Percentiles rank a stretch among this genome's conserved stretches.
Evolutionary conservation across 2,113 vertebrate genomes (phyloP).

Genomic region (Corydoras maculifer): DNA sequence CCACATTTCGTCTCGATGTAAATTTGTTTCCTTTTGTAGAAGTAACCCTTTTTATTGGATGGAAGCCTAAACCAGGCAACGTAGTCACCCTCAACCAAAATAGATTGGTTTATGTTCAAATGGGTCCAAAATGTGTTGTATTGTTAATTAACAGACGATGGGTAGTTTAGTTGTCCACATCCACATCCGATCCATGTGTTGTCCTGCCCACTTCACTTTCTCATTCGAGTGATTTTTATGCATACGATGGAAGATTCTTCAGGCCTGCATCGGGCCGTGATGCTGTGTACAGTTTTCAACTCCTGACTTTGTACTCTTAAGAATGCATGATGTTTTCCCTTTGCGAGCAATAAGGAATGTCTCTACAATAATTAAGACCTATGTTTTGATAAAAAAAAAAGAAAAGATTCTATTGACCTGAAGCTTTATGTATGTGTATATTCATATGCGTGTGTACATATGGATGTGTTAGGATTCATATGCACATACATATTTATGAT

Average conservation of each 20-base stretch:
- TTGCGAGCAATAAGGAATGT: conserved; percentile 64
- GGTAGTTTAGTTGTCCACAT: neutral
- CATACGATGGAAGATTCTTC: conserved; percentile 26
- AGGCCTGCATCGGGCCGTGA: conserved; percentile 32
- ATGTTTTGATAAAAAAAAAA: conserved; percentile 51
- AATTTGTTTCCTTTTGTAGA: no score
- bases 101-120: no score
- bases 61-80: no score
- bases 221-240: conserved; percentile 24
- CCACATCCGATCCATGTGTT: conserved; percentile 2
- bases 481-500: conserved; percentile 61
- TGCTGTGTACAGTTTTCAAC: conserved; percentile 64
- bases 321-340: conserved; percentile 65
- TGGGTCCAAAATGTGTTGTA: no score
- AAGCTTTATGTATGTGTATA: conserved; percentile 58
- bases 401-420: conserved; percentile 44
- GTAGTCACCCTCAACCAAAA: no score
- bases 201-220: conserved; percentile 8
- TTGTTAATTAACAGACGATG: no score
- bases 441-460: conserved; percentile 54
- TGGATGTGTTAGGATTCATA: conserved; percentile 48
- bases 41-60: no score
- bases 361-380: conserved; percentile 38
- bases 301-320: conserved; percentile 52
- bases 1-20: no score